Evolutionary conservation across 1,140 invertebrate genomes (phyloP).

Genomic region (Ganaspis sp.): DNA sequence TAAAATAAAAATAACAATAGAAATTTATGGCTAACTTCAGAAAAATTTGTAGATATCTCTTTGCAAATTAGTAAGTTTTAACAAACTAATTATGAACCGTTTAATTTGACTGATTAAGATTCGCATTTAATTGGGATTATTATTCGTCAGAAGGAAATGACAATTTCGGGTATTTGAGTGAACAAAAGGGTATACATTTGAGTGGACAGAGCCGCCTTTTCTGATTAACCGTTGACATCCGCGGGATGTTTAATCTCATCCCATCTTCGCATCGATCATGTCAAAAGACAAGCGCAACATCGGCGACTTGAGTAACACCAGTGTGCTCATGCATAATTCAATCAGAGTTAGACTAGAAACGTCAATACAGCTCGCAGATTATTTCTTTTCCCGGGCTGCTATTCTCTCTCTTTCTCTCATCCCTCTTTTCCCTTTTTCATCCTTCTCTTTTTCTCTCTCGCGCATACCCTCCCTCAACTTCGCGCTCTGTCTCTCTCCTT

Average conservation of each 20-base stretch:
- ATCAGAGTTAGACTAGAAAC: constrained; percentile 78
- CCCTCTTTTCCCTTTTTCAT: constrained; percentile 46
- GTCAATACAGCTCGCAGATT: constrained; percentile 78
- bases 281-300: constrained; percentile 31
- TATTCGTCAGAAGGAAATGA: neutral
- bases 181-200: neutral
- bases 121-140: too few relatives aligned
- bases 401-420: constrained; percentile 60
- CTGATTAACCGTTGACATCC: constrained; percentile 3
- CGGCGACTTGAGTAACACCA: constrained; percentile 66
- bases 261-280: constrained; percentile 18
- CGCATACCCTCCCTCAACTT: constrained; percentile 44
- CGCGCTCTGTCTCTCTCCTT: constrained; percentile 59
- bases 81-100: too few relatives aligned
- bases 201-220: neutral
- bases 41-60: too few relatives aligned
- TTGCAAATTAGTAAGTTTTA: too few relatives aligned
- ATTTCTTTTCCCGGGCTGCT: constrained; percentile 77
- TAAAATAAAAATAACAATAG: too few relatives aligned
- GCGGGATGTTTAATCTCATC: constrained; percentile 15
- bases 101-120: too few relatives aligned
- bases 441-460: constrained; percentile 34
- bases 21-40: too few relatives aligned
- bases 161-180: neutral
- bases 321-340: constrained; percentile 77